These are phyloP conservation scores for Gila orcuttii DNA, from an alignment of 2,113 vertebrate genomes.

Conservation along the genomic window DNA sequence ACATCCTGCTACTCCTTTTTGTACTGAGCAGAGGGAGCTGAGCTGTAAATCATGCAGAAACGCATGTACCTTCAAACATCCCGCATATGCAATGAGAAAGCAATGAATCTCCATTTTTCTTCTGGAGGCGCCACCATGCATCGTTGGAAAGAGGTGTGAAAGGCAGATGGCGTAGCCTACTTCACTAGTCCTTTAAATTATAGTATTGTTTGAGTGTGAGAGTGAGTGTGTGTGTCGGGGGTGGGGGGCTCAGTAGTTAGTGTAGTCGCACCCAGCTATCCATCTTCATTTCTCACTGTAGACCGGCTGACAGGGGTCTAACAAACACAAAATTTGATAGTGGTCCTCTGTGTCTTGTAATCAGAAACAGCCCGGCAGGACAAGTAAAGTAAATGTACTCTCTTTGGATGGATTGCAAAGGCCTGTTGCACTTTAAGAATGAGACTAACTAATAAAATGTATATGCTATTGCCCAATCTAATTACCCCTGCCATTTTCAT, in stretches of 20 bases:
- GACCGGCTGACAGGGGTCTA: conserved; percentile 42
- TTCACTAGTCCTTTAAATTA: conserved; percentile 32
- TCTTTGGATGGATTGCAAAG: background rate
- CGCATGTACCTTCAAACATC: background rate
- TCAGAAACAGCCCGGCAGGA: background rate
- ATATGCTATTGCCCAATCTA: background rate
- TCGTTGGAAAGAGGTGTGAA: conserved; percentile 48
- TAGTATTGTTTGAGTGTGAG: conserved; percentile 35
- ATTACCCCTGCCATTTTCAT: conserved; percentile 14
- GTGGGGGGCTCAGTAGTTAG: conserved; percentile 20
- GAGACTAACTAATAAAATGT: background rate
- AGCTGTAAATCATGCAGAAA: background rate
- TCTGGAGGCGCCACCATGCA: conserved; percentile 48
- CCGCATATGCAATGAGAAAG: conserved; percentile 33
- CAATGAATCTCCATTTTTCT: conserved; percentile 42
- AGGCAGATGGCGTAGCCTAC: conserved; percentile 41
- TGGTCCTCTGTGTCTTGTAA: conserved; percentile 10
- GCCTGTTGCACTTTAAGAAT: background rate
- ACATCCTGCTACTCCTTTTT: background rate
- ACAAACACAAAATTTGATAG: conserved; percentile 16
- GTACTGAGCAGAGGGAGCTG: background rate
- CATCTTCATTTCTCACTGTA: conserved; percentile 40
- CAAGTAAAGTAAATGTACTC: background rate
- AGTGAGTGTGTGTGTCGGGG: conserved; percentile 18
- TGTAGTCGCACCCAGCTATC: conserved; percentile 14